A percentile compares a stretch with the other conserved stretches of the same genome.
phyloP scores from a whole-genome alignment of 1,140 invertebrate genomes.

The Monochamus saltuarius region DNA sequence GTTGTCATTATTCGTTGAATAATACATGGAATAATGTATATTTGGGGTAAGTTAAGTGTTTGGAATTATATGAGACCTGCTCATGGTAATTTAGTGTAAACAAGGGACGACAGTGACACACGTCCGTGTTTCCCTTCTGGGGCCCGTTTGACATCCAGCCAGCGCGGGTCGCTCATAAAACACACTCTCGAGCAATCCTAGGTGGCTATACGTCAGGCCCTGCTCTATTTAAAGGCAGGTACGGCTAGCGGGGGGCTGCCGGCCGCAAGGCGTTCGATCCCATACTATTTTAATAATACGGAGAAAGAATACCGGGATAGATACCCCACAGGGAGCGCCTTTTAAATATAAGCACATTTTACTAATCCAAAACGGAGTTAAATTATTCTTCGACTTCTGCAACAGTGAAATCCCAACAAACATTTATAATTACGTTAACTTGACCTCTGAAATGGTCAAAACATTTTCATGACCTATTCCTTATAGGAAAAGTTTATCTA shows the following conservation, averaged over 20 bases:
- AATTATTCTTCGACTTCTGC: too few relatives aligned
- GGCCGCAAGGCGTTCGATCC: not conserved
- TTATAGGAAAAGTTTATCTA: too few relatives aligned
- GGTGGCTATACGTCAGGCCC: not conserved
- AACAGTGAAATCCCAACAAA: too few relatives aligned
- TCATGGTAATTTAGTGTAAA: conserved; percentile 22
- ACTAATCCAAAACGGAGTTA: too few relatives aligned
- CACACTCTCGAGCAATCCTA: conserved; percentile 11
- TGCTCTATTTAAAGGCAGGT: not conserved
- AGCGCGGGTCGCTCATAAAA: conserved; percentile 18
- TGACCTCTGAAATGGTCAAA: too few relatives aligned
- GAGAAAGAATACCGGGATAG: too few relatives aligned
- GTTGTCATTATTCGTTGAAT: conserved; percentile 3
- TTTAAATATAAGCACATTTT: too few relatives aligned
- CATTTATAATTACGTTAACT: too few relatives aligned
- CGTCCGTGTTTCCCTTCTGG: conserved; percentile 13
- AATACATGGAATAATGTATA: not conserved
- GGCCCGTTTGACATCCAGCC: conserved; percentile 15
- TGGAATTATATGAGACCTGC: not conserved
- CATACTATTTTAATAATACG: not conserved
- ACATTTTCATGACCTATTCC: too few relatives aligned
- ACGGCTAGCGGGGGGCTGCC: not conserved
- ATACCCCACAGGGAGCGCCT: too few relatives aligned
- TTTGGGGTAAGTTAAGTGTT: conserved; percentile 4
- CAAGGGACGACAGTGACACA: conserved; percentile 24